phyloP scores from a whole-genome alignment of 2,113 vertebrate species.

The Lasiurus borealis region DNA sequence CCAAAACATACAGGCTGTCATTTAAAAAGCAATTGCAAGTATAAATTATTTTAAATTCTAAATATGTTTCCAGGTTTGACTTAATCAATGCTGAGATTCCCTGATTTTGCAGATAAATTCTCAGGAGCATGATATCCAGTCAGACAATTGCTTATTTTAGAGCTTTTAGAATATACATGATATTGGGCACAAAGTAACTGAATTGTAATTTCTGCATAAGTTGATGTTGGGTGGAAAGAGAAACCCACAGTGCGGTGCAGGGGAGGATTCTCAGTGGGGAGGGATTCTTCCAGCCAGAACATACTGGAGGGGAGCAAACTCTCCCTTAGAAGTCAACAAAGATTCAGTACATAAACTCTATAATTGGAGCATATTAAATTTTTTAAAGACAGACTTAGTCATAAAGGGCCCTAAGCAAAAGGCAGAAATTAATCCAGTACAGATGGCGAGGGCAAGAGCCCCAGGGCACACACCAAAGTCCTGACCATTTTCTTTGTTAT shows the following conservation, averaged over 20 bases:
- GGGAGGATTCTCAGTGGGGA: not conserved
- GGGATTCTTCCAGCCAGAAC: not conserved
- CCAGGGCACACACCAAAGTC: not conserved
- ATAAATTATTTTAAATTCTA: not conserved
- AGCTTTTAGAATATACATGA: not conserved
- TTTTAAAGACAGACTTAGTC: not conserved
- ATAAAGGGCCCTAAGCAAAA: not conserved
- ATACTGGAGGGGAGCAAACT: not conserved
- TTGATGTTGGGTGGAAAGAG: not conserved
- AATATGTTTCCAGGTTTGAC: not conserved
- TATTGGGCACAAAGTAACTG: not conserved
- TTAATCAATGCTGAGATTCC: not conserved
- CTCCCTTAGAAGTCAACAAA: not conserved
- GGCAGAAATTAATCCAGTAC: slow-evolving; percentile 1
- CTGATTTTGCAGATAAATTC: not conserved
- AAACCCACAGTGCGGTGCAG: not conserved
- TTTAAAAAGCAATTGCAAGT: not conserved
- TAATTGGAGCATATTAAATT: not conserved
- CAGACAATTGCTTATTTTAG: not conserved
- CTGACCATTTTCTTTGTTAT: not conserved
- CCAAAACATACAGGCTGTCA: not conserved
- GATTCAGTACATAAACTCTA: not conserved
- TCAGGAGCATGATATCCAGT: not conserved
- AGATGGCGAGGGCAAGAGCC: not conserved
- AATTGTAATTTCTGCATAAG: not conserved